Evolutionary conservation across 2,113 vertebrate species (phyloP).

Genomic region (Trematomus loennbergii): DNA sequence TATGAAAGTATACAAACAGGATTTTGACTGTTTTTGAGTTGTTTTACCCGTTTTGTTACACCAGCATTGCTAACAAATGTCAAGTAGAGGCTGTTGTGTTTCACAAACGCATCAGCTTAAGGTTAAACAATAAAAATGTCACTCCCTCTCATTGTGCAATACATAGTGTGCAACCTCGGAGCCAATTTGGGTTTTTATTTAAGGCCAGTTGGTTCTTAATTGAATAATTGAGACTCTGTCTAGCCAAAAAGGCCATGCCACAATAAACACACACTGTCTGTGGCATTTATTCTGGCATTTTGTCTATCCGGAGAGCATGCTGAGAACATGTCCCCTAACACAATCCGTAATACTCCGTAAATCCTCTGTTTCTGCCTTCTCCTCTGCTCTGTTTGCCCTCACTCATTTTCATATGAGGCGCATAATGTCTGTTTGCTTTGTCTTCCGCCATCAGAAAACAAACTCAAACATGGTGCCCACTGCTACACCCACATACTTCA

Average conservation of each 20-base stretch:
- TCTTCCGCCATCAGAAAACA: constrained; percentile 53
- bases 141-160: constrained; percentile 30
- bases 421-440: constrained; percentile 60
- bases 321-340: constrained; percentile 52
- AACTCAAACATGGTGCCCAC: constrained; percentile 44
- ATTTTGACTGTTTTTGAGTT: constrained; percentile 29
- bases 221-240: constrained; percentile 65
- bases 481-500: constrained; percentile 56
- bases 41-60: constrained; percentile 48
- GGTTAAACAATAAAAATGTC: constrained; percentile 56
- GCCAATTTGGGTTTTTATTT: constrained; percentile 42
- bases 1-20: neutral
- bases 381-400: constrained; percentile 25
- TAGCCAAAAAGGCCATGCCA: constrained; percentile 59
- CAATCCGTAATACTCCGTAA: constrained; percentile 29
- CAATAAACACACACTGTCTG: constrained; percentile 47
- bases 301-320: constrained; percentile 41
- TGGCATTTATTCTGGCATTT: constrained; percentile 70
- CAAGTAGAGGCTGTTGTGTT: constrained; percentile 42
- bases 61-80: constrained; percentile 37
- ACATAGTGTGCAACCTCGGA: constrained; percentile 35
- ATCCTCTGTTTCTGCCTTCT: constrained; percentile 26
- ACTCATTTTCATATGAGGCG: constrained; percentile 40
- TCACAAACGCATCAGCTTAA: constrained; percentile 51
- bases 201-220: constrained; percentile 58